Conservation (phyloP, 2,797 vertebrate species). For the Picus viridis region DNA sequence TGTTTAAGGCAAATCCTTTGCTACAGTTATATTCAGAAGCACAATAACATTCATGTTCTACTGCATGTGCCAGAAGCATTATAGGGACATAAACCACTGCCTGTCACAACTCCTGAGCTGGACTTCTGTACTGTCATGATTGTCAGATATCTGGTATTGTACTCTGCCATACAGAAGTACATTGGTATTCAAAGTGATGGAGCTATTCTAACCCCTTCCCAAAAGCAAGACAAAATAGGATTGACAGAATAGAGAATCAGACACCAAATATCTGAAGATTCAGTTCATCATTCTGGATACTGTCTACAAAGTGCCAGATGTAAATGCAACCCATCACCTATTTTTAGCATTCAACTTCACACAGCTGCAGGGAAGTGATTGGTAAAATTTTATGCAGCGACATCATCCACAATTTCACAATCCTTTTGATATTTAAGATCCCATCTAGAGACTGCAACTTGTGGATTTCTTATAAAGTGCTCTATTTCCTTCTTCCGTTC, state of each 20-base stretch:
- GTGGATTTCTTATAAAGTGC: not conserved
- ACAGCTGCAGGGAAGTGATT: not conserved
- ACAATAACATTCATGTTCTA: not conserved
- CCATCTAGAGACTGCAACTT: not conserved
- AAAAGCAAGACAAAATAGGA: not conserved
- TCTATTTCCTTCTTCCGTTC: not conserved
- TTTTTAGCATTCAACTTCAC: not conserved
- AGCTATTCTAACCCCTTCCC: not conserved
- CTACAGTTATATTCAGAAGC: not conserved
- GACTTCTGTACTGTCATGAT: not conserved
- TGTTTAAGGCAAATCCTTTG: not conserved
- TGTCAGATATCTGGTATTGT: not conserved
- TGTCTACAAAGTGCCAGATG: not conserved
- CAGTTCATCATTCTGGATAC: not conserved
- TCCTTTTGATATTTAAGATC: not conserved
- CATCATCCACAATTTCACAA: not conserved
- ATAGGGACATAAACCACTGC: not conserved
- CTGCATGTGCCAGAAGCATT: not conserved
- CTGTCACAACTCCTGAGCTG: not conserved
- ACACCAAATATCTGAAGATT: not conserved
- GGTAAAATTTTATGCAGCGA: not conserved
- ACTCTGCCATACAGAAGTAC: not conserved
- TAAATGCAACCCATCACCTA: not conserved
- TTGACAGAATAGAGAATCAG: not conserved
- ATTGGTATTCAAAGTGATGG: not conserved